phyloP scores from a whole-genome alignment of 2,113 vertebrate species.

The Chloropsis cyanopogon region DNA sequence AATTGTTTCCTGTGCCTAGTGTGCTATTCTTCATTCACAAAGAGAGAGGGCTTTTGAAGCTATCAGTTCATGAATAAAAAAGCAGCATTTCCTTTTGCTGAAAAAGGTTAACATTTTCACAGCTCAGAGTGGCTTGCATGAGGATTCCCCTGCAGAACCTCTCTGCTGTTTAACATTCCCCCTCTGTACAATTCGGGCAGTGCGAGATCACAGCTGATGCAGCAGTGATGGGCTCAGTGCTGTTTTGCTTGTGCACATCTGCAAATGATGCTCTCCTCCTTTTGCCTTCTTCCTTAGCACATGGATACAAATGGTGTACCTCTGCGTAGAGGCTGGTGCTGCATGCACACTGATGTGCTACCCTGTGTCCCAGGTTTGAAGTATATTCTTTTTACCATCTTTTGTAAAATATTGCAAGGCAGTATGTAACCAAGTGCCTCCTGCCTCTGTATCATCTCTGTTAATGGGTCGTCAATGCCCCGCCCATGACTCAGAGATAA shows the following conservation, averaged over 20 bases:
- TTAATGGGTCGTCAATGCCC: too few relatives aligned
- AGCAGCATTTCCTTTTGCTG: not conserved
- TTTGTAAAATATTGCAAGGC: too few relatives aligned
- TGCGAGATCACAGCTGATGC: rapidly evolving
- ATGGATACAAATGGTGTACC: rapidly evolving
- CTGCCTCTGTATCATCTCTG: too few relatives aligned
- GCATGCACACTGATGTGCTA: not conserved
- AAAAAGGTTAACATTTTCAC: not conserved
- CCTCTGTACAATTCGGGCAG: not conserved
- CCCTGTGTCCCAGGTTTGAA: not conserved
- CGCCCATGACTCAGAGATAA: too few relatives aligned
- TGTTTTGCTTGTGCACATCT: not conserved
- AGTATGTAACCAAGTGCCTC: too few relatives aligned
- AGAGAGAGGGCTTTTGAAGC: not conserved
- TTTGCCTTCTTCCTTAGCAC: not conserved
- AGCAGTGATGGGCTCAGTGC: not conserved
- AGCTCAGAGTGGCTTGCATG: not conserved
- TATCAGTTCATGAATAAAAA: not conserved
- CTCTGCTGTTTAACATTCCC: not conserved
- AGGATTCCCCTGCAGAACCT: not conserved
- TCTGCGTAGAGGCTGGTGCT: not conserved
- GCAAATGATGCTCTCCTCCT: not conserved
- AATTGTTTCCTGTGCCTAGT: not conserved
- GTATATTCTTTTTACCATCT: too few relatives aligned
- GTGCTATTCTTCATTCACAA: not conserved